These are phyloP conservation scores for Trachymyrmex septentrionalis DNA, from an alignment of 1,140 invertebrate species.

Conservation along the genomic window DNA sequence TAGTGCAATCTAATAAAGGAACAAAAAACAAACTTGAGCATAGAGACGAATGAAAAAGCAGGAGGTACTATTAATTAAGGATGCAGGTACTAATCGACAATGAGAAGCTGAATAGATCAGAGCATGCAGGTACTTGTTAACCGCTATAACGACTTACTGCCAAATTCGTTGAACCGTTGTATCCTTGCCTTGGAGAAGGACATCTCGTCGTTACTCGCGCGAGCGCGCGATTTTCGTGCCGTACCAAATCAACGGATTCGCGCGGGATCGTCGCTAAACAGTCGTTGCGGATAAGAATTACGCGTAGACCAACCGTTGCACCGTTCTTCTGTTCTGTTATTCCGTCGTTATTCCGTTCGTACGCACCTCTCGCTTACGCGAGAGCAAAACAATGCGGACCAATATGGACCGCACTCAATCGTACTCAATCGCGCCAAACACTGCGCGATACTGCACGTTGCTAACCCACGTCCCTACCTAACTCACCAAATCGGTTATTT, in stretches of 20 bases:
- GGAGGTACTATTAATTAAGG: too few relatives aligned
- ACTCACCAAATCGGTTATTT: constrained; percentile 61
- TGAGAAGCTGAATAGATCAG: background rate
- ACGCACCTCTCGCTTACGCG: constrained; percentile 8
- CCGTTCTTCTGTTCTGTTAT: constrained; percentile 6
- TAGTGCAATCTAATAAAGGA: too few relatives aligned
- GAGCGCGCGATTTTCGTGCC: background rate
- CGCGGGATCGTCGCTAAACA: background rate
- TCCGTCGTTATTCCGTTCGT: constrained; percentile 23
- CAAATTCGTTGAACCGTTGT: constrained; percentile 84
- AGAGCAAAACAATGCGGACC: constrained; percentile 9
- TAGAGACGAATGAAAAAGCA: background rate
- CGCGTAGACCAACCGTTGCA: background rate
- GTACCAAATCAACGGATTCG: too few relatives aligned
- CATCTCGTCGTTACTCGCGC: constrained; percentile 69
- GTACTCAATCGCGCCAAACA: constrained; percentile 21
- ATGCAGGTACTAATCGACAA: background rate
- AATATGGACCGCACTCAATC: constrained; percentile 17
- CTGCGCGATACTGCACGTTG: background rate
- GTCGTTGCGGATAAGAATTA: too few relatives aligned
- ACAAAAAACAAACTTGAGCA: background rate
- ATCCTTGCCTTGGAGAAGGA: constrained; percentile 85
- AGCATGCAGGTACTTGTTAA: background rate
- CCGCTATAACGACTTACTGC: constrained; percentile 79
- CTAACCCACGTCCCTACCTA: background rate